Evolutionary conservation across 1,140 invertebrate species (phyloP).

Genomic region (Aleiodes sp.): DNA sequence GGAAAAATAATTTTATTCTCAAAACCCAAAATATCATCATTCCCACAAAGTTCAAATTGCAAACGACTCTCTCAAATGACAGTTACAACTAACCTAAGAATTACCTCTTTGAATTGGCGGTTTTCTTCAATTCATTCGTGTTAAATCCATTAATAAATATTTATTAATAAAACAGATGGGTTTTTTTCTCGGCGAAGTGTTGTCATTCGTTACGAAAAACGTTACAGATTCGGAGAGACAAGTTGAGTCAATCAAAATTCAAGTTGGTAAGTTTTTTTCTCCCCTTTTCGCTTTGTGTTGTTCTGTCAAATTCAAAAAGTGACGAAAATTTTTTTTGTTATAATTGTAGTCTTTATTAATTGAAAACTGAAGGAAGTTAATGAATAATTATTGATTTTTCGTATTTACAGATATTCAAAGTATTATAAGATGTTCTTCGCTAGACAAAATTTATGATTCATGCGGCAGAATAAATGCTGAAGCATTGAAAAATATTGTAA

Average conservation of each 20-base stretch:
- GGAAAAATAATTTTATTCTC: background rate
- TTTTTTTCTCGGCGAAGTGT: slow-evolving; percentile 71
- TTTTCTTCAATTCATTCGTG: background rate
- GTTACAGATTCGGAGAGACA: slow-evolving; percentile 73
- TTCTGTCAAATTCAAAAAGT: too few relatives aligned
- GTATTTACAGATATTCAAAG: slow-evolving; percentile 65
- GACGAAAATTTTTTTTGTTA: too few relatives aligned
- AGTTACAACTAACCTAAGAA: slow-evolving; percentile 3
- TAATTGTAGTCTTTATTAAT: too few relatives aligned
- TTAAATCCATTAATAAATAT: background rate
- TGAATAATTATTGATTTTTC: background rate
- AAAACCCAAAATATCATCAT: background rate
- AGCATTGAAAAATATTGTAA: slow-evolving; percentile 64
- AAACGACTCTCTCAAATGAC: background rate
- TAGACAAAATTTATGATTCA: slow-evolving; percentile 67
- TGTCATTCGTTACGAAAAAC: slow-evolving; percentile 70
- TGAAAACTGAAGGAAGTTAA: too few relatives aligned
- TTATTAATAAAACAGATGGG: slow-evolving; percentile 68
- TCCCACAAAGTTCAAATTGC: background rate
- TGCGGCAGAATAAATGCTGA: slow-evolving; percentile 67
- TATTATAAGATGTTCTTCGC: slow-evolving; percentile 66
- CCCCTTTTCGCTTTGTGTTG: background rate
- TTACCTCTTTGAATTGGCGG: background rate
- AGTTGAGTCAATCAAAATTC: slow-evolving; percentile 67
- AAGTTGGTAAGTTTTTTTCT: slow-evolving; percentile 64